A percentile compares a stretch with the other conserved stretches of the same genome.
phyloP scores from a whole-genome alignment of 2,888 invertebrate species.

The Melolontha melolontha region DNA sequence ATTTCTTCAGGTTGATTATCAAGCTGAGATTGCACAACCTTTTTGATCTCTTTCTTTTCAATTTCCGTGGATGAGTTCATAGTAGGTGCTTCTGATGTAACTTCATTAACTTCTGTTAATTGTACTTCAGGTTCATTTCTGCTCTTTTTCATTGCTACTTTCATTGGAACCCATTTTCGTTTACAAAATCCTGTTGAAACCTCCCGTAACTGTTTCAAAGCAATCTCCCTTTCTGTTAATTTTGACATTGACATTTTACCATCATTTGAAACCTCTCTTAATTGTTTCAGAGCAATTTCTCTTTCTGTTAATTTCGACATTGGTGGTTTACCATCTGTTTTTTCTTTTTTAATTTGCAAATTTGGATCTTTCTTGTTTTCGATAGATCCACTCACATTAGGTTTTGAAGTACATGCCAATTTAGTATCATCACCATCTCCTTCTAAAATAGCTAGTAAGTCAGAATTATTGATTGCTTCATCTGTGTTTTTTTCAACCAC shows the following conservation, averaged over 20 bases:
- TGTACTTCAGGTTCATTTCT: too few species aligned
- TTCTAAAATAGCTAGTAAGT: constrained; percentile 70
- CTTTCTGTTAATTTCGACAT: constrained; percentile 66
- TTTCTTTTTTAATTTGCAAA: constrained; percentile 16
- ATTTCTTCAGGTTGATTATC: too few species aligned
- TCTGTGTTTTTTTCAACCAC: constrained; percentile 41
- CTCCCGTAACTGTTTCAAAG: too few species aligned
- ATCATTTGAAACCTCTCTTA: constrained; percentile 65
- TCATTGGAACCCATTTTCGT: too few species aligned
- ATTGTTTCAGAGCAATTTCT: constrained; percentile 70
- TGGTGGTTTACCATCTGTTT: constrained; percentile 31
- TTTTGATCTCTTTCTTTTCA: too few species aligned
- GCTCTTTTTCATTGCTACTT: too few species aligned
- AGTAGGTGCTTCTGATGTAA: too few species aligned
- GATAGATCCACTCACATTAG: constrained; percentile 10
- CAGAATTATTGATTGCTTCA: constrained; percentile 65
- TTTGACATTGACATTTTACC: not conserved
- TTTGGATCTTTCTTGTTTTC: constrained; percentile 7
- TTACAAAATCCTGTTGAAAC: too few species aligned
- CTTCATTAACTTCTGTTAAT: too few species aligned
- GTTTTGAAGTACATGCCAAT: constrained; percentile 44
- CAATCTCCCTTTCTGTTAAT: not conserved
- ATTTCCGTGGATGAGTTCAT: too few species aligned
- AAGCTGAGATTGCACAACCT: too few species aligned
- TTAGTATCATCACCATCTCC: constrained; percentile 65